Evolutionary conservation across 2,888 invertebrate genomes (phyloP).

Genomic region (Deroplatys truncata): DNA sequence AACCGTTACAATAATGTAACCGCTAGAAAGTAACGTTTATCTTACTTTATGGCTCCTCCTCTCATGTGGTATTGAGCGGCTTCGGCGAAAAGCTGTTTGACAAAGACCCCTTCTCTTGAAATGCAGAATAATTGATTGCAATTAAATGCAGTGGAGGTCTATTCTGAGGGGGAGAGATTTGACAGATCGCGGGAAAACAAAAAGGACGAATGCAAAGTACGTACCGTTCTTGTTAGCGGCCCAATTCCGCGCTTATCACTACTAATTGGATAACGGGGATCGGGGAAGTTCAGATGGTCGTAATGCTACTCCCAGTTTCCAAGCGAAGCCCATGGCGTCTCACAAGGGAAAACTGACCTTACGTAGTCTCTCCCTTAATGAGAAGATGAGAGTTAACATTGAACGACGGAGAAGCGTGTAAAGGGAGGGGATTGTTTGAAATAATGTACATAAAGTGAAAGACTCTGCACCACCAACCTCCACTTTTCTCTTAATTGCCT

Average conservation of each 20-base stretch:
- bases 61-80: too few relatives aligned
- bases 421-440: background rate
- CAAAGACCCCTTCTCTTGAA: too few relatives aligned
- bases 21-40: too few relatives aligned
- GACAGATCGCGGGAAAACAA: background rate
- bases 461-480: background rate
- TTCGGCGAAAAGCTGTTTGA: too few relatives aligned
- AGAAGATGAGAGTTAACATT: background rate
- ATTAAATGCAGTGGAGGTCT: background rate
- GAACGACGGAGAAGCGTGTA: background rate
- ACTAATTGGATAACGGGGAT: constrained; percentile 8
- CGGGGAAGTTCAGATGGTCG: background rate
- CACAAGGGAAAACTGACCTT: background rate
- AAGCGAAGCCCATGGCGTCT: background rate
- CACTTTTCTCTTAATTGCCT: constrained; percentile 11
- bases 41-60: too few relatives aligned
- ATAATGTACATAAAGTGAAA: constrained; percentile 1
- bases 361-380: background rate
- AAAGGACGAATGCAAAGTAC: background rate
- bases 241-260: background rate
- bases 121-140: background rate
- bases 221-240: background rate
- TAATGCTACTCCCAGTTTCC: background rate
- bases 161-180: background rate
- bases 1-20: too few relatives aligned